Evolutionary conservation across 1,140 invertebrate species (phyloP), one percentile per base, ranked within the genome.

Genomic region (Drosophila sturtevanti): DNA sequence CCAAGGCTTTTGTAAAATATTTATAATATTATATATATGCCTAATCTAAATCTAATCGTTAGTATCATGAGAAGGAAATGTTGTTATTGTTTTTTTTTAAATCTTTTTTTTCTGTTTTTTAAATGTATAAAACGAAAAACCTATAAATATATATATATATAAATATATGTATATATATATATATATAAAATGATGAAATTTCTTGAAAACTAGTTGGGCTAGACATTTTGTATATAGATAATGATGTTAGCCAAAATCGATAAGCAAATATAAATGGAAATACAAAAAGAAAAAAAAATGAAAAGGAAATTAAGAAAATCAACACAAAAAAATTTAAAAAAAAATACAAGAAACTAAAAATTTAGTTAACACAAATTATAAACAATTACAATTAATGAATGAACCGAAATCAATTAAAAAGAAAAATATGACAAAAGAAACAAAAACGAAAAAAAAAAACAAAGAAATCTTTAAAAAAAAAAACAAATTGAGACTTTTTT

Each of bases 361-460:
- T 79, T 86, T 90, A 87, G 87, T 84, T 90, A 90, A 90, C 79
- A 87, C 62, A 87, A 90, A 90, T 90, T 90, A 90, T 86, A 90
- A 86, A 72, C 67, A 81, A 79, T 66, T 86, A 86, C 84, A 87
- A 86, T 86, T 86, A 86, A 86, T 70, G 63, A 44, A 86, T 68
- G 82, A 87, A 86, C 73, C 82, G 79, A 89, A 89, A 89, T 89
- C 84, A 89, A 89, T 89, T 89, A 89, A 89, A 85, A 62, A 41
- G 22, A 21, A 62, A 24, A 48, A 62, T 11, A 62, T 21, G 41
- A 48, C 41, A 48, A 48, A 7, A 48, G 41, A 48, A 21, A 48
- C 1, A 86, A 58, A 70, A 58, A 72, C 22, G 31, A 16, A 73
- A 80, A 65, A 67, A 68, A 65, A 76, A 79, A 63, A 65, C 52